phyloP scores from a whole-genome alignment of 2,113 vertebrate species.

The Hemichromis elongatus region DNA sequence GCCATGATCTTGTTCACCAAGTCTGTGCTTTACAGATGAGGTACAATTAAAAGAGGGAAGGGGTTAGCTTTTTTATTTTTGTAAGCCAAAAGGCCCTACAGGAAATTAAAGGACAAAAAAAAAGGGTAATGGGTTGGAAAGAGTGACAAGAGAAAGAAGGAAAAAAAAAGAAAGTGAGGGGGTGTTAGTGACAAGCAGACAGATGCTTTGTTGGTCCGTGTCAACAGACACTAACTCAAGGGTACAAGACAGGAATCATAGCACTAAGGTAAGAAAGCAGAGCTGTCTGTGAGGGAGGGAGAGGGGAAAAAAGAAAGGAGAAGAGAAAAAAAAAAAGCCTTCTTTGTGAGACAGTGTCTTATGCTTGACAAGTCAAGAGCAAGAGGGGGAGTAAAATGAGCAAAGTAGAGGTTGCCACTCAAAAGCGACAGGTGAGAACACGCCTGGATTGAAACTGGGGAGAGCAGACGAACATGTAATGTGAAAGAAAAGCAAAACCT shows the following conservation, averaged over 20 bases:
- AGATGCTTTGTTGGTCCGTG: not conserved
- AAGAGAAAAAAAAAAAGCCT: not conserved
- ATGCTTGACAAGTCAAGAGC: constrained; percentile 16
- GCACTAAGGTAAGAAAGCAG: not conserved
- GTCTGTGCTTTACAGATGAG: not conserved
- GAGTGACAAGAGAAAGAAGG: not conserved
- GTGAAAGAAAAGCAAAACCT: not conserved
- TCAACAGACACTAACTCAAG: constrained; percentile 3
- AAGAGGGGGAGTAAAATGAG: not conserved
- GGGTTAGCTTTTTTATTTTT: too few species aligned
- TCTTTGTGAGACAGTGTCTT: not conserved
- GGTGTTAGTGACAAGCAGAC: not conserved
- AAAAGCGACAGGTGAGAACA: constrained; percentile 26
- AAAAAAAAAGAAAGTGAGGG: not conserved
- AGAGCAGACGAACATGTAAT: not conserved
- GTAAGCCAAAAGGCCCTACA: too few species aligned
- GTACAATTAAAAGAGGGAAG: not conserved
- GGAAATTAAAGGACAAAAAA: not conserved
- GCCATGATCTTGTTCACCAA: not conserved
- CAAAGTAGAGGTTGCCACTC: constrained; percentile 37
- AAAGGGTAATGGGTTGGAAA: not conserved
- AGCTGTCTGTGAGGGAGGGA: not conserved
- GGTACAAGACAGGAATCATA: constrained; percentile 1
- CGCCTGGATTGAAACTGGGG: not conserved
- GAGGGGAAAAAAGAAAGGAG: not conserved